Evolutionary conservation across 2,888 invertebrate species (phyloP), one percentile per base, ranked within the genome.

Genomic region (Chrysina gloriosa): DNA sequence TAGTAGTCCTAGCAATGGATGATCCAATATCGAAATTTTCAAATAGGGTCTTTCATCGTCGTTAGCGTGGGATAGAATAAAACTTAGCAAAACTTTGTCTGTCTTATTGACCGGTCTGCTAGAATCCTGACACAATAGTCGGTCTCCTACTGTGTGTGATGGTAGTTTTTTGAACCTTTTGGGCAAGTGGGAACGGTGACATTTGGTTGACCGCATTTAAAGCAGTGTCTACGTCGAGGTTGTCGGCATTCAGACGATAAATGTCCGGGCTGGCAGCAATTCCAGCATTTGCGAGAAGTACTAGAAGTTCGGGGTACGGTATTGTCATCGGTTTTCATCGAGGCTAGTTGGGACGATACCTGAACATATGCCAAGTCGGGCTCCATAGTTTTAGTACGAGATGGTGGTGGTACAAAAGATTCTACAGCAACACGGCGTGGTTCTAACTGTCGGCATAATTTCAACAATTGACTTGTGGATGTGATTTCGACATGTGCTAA

Each of bases 291-390:
- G 2, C 23, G 25, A 11, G 39, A 6, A 1, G 2, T 16, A 3
- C 14, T 7, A 2, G 1, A n/a, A n/a, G n/a, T n/a, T n/a, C n/a
- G n/a, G n/a, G n/a, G n/a, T n/a, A n/a, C n/a, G n/a, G n/a, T n/a
- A n/a, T n/a, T n/a, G n/a, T n/a, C 16, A 2, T 2, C 58, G 19
- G 39, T n/a, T 58, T 19, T 19, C 34, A 34, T 3, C 11, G 7
- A 4, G 1, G 31, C n/a, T n/a, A n/a, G n/a, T n/a, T n/a, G n/a
- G n/a, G 36, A 14, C 7, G 27, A 16, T 9, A 21, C 5, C 19
- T 19, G 3, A 4, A 66, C 27, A 56, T 63, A 70, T 0, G 70
- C 63, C 21, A 70, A 56, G n/a, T 70, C 71, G 0, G 70, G 71
- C 36, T 67, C 70, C 54, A 71, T 27, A 1, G 47, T 7, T 16